These are phyloP conservation scores for Tubulanus polymorphus DNA, from an alignment of 2,888 invertebrate genomes.

Conservation along the genomic window DNA sequence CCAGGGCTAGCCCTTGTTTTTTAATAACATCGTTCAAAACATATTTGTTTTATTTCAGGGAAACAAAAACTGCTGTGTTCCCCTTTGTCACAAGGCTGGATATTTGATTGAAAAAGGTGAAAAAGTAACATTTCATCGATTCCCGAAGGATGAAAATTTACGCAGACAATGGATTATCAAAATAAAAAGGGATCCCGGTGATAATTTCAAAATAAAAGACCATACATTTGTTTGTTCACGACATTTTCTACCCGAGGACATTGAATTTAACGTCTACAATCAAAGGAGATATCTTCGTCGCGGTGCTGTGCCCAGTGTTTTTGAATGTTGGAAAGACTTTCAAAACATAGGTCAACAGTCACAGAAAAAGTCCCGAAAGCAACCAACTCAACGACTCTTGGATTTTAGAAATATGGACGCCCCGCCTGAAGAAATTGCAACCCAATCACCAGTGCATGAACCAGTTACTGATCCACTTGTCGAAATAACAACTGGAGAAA, in stretches of 20 bases:
- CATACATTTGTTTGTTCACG: neutral
- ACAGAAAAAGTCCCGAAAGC: too few relatives aligned
- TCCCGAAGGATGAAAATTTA: neutral
- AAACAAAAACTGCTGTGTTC: neutral
- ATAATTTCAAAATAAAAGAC: neutral
- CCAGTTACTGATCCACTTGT: too few relatives aligned
- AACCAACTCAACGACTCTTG: too few relatives aligned
- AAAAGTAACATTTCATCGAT: neutral
- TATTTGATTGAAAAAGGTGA: neutral
- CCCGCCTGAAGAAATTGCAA: too few relatives aligned
- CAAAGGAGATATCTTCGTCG: neutral
- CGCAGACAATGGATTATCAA: neutral
- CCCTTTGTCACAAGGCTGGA: neutral
- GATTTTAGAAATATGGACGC: too few relatives aligned
- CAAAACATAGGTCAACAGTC: too few relatives aligned
- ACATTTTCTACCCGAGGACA: neutral
- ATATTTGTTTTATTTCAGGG: neutral
- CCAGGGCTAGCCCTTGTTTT: too few relatives aligned
- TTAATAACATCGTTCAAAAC: too few relatives aligned
- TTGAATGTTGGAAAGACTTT: neutral
- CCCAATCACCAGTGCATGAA: too few relatives aligned
- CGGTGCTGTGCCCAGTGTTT: neutral
- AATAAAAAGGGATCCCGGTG: neutral
- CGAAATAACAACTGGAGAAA: too few relatives aligned
- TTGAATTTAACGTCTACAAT: neutral